A percentile compares a stretch with the other conserved stretches of the same genome.
Evolutionary conservation across 2,888 invertebrate species (phyloP).

Genomic region (Lomographa bimaculata): DNA sequence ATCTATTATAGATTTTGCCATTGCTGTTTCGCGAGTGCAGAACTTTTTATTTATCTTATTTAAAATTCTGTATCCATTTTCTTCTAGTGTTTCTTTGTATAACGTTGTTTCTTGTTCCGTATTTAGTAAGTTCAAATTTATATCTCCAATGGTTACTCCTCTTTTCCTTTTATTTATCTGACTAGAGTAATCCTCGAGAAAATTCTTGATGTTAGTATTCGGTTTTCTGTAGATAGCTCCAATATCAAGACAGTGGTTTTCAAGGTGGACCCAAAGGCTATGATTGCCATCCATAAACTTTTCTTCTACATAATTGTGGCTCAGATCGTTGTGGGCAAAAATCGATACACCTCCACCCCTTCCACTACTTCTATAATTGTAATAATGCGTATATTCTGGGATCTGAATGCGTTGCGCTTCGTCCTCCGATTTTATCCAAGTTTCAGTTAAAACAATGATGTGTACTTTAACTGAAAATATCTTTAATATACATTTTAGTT

Average conservation of each 20-base stretch:
- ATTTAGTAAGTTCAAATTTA: constrained; percentile 15
- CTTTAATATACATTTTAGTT: constrained; percentile 1
- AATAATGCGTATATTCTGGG: neutral
- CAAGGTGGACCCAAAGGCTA: neutral
- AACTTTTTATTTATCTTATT: constrained; percentile 20
- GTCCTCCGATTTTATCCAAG: neutral
- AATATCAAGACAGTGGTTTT: neutral
- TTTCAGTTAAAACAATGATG: too few species aligned
- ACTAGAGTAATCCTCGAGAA: constrained; percentile 1
- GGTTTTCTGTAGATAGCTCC: neutral
- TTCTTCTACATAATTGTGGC: neutral
- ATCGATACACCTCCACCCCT: neutral
- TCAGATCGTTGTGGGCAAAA: neutral
- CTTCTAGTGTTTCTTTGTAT: constrained; percentile 10
- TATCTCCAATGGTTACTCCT: constrained; percentile 18
- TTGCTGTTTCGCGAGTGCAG: constrained; percentile 23
- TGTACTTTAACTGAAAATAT: neutral
- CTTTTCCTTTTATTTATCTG: constrained; percentile 11
- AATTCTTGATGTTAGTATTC: neutral
- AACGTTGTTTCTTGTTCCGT: neutral
- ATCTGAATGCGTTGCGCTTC: neutral
- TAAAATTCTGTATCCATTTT: constrained; percentile 14
- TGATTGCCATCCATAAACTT: neutral
- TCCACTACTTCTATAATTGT: neutral
- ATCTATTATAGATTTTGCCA: constrained; percentile 23